Base-by-base conservation (phyloP, 1,140 invertebrate genomes). In the Pseudoatta argentina region DNA sequence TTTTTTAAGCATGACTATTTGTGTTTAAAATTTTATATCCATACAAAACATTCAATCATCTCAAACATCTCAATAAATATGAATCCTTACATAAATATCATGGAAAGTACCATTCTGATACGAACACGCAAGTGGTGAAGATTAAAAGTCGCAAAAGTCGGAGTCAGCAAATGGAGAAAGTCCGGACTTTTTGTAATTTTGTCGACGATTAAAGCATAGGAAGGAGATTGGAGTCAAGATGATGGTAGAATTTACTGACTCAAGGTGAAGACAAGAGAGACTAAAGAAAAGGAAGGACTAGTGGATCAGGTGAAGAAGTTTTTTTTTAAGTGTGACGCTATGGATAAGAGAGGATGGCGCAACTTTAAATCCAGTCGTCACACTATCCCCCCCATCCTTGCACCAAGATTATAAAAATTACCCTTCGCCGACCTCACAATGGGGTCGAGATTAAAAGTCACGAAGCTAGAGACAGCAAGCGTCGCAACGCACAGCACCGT, bases 391-490 rank as follows among this genome's bases (percentile, higher is more conserved):
- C 27, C 27, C 30, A 12, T 59, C 59, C 64, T 30, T 44, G 21
- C 51, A 66, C 12, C 71, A 77, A 61, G 77, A 86, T 90, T 82
- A 90, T 86, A 91, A 91, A 88, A 88, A 91, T 88, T 86, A 90
- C 76, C 86, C 63, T 86, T 64, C 51, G 10, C 53, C 69, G 16
- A 34, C 18, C 75, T 73, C 53, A 67, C 66, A 90, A 89, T 34
- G 72, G 61, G 66, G 75, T 89, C 76, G 81, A 77, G 86, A 91
- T 91, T 91, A 91, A 91, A 91, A 91, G 86, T 91, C 88, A 86
- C 88, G 86, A 89, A 30, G 66, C 27, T 44, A 21, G 21, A 87
- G 86, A 76, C 78, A 51, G 83, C 63, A 63, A 7, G 69, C 27
- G 18, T 55, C 16, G 61, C 53, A 21, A 71, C 51, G 77, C 77